Base-by-base conservation (phyloP, 2,888 invertebrate species). In the Lasioglossum vierecki region DNA sequence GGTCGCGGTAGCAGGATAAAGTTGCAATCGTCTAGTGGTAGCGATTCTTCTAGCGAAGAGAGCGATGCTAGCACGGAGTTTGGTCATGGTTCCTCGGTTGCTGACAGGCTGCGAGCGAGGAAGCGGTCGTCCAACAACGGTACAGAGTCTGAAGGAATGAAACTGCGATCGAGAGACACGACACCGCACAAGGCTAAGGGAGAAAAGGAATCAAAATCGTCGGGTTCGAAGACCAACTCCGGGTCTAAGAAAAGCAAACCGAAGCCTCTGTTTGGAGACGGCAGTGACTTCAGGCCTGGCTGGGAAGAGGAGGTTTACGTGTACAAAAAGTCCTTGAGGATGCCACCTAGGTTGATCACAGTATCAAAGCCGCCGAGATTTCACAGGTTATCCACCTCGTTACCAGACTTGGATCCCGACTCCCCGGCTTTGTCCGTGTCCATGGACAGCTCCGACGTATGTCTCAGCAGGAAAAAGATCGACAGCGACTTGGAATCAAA, bases 291-390 rank as follows among this genome's bases (percentile, higher is more conserved):
- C 92, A 96, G 96, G 89, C 97, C 97, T 0, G 97, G 97, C 0
- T 98, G 98, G 98, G 97, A 98, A 95, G 97, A 98, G 93, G 98
- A 98, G 92, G 96, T 98, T 30, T 98, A 97, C 92, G 97, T 96
- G 91, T 98, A 97, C 93, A 98, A 98, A 94, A 96, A 97, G 90
- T 97, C 98, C 0, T 95, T 98, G 30, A 96, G 98, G 90, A 97
- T 98, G 96, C 98, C 98, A 2, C 96, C 97, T 57, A 96, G 97
- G 90, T 95, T 98, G 76, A 98, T 98, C 89, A 97, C 97, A 63
- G 97, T 98, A 80, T 97, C 97, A 53, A 96, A 97, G 88, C 97
- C 97, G 1, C 97, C 97, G 44, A 96, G 97, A 72, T 96, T 96
- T 92, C 96, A 97, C 80, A 95, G 97, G 88, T 96, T 97, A 22